Evolutionary conservation across 2,888 invertebrate genomes (phyloP).

Genomic region (Drosophila suboccidentalis): DNA sequence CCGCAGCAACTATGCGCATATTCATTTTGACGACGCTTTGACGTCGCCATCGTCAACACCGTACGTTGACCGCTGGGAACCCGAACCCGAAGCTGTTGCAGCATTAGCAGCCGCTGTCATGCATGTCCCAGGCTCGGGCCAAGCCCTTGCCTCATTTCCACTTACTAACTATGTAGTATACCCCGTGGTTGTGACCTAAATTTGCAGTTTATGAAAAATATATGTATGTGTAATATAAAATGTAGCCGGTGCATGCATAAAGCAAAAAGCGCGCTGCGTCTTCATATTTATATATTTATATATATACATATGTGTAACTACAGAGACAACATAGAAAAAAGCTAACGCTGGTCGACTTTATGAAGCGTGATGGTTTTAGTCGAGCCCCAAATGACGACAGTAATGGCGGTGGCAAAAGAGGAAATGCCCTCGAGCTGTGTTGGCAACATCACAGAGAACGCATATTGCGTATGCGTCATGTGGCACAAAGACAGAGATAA

Average conservation of each 20-base stretch:
- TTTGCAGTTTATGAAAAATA: constrained; percentile 78
- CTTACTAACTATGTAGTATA: constrained; percentile 54
- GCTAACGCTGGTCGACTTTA: constrained; percentile 35
- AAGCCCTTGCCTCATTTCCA: constrained; percentile 16
- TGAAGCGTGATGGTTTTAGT: constrained; percentile 42
- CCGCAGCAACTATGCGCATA: constrained; percentile 75
- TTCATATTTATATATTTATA: constrained; percentile 57
- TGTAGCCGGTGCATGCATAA: constrained; percentile 66
- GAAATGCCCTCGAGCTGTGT: constrained; percentile 55
- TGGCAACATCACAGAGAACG: constrained; percentile 43
- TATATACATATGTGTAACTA: constrained; percentile 2
- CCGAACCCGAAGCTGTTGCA: constrained; percentile 53
- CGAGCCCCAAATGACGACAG: constrained; percentile 59
- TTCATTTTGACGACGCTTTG: constrained; percentile 79
- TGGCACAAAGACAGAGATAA: constrained; percentile 17
- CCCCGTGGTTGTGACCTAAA: constrained; percentile 74
- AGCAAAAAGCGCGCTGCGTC: constrained; percentile 46
- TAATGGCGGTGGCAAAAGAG: constrained; percentile 59
- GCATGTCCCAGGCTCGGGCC: constrained; percentile 27
- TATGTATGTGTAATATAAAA: constrained; percentile 71
- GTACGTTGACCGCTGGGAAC: constrained; percentile 75
- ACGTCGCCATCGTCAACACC: constrained; percentile 55
- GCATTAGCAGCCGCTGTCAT: constrained; percentile 65
- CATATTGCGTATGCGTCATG: constrained; percentile 51
- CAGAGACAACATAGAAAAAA: constrained; percentile 19